Base-by-base conservation (phyloP, 2,888 invertebrate species). In the Sipunculus nudus region DNA sequence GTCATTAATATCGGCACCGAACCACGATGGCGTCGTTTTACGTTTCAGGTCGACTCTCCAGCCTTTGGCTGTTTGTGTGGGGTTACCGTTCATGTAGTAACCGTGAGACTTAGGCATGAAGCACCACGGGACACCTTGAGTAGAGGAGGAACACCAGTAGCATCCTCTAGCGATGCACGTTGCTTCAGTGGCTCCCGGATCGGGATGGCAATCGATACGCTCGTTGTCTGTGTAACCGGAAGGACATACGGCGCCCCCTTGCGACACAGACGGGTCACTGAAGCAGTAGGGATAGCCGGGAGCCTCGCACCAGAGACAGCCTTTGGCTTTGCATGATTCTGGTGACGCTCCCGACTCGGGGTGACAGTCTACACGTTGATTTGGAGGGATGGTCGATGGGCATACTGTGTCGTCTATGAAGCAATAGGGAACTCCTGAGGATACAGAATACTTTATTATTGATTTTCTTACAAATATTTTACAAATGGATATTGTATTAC, bases 231-330 rank as follows among this genome's bases (percentile, higher is more conserved):
- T 10, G 45, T 13, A 19, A 45, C 23, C 23, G 21, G 10, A 10
- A 19, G 45, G 45, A 45, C 45, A 45, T 10, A 45, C 10, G n/a
- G 10, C 45, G 10, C 45, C 45, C 10, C 45, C 45, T 23, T 19
- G 23, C 10, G 13, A 16, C 10, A 45, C 45, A 13, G 10, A 13
- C 10, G 10, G 10, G 21, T 45, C 45, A n/a, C 19, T 10, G 23
- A 45, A 45, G n/a, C 45, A 45, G 10, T 13, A n/a, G 19, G 45
- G 45, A 45, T 13, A 10, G 10, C 23, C 23, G 13, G 38, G 38
- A 3, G n/a, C 19, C 19, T 48, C 54, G 45, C 52, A 49, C 63
- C 63, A 68, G 16, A 53, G 10, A 39, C 68, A 68, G 19, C 54
- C 57, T 19, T 60, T 58, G 25, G 16, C 43, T 1, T 29, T 29